Evolutionary conservation across 1,140 invertebrate species (phyloP).

Genomic region (Drosophila malerkotliana): DNA sequence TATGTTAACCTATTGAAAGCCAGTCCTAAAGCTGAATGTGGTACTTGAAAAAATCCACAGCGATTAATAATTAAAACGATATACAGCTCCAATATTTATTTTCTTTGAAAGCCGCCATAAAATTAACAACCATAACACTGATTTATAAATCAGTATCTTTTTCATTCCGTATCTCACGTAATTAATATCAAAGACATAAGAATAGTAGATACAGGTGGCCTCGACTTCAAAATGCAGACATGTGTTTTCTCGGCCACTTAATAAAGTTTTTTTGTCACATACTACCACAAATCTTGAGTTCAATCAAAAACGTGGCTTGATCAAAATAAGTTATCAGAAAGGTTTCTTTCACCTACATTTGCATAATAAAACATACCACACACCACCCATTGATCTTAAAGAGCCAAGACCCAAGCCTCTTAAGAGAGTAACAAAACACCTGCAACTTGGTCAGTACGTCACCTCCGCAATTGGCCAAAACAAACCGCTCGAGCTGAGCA

Average conservation of each 20-base stretch:
- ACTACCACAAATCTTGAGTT: no score
- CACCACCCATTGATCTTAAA: neutral
- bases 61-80: neutral
- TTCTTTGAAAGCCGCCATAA: neutral
- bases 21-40: slow-evolving; percentile 3
- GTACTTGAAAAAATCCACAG: neutral
- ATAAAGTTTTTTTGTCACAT: neutral
- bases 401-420: neutral
- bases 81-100: neutral
- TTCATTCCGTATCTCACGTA: neutral
- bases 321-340: neutral
- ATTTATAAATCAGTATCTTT: neutral
- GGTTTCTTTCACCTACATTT: slow-evolving; percentile 3
- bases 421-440: slow-evolving; percentile 16
- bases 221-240: neutral
- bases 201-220: neutral
- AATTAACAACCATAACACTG: slow-evolving; percentile 1
- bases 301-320: slow-evolving; percentile 1
- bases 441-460: slow-evolving; percentile 16
- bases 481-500: neutral
- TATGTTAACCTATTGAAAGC: slow-evolving; percentile 10
- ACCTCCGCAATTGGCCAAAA: slow-evolving; percentile 34
- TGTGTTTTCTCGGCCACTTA: slow-evolving; percentile 3
- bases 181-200: neutral
- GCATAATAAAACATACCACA: neutral